Evolutionary conservation across 2,797 vertebrate species (phyloP), one percentile per base, ranked within the genome.

Genomic region (Sebastes steindachneri): DNA sequence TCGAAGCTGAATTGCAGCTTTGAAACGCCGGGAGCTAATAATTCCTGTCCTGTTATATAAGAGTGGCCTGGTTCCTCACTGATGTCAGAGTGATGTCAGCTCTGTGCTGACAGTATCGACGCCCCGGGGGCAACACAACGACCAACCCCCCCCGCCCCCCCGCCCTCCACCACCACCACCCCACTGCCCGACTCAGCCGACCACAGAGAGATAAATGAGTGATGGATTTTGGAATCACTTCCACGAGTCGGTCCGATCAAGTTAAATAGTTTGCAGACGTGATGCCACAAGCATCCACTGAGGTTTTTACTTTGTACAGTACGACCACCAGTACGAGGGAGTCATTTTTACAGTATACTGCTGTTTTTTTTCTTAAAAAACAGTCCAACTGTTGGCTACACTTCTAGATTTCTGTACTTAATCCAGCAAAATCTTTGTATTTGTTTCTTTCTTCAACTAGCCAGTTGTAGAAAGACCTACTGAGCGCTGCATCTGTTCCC

Each of bases 11-110:
- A 17, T 29, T 41, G 55, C 45, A 57, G 64, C 63, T 51, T 35
- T 51, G 1, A 53, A 41, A 17, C 54, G 35, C 51, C 72, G 33
- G 62, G 54, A 77, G 58, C 66, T 26, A 55, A 41, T 14, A 33
- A 10, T 26, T 65, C 35, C 37, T 17, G 45, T 37, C 35, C 64
- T 59, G 79, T 94, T 94, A 92, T 85, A 33, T 94, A 93, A 93
- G 76, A 75, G 10, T 21, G 68, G 58, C 84, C 87, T 82, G 79
- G 72, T 77, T 93, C 79, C 75, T 83, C 64, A 14, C 58, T 81
- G 83, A 80, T 89, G 84, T 90, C 76, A 83, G 35, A 33, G 65
- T 64, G 60, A 69, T 63, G 81, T 77, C 75, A 66, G 66, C 65
- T 68, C 74, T 68, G 57, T 74, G 58, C 73, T 74, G 75, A 81